These are phyloP conservation scores for Syrrhaptes paradoxus DNA, from an alignment of 2,113 vertebrate genomes.

Conservation along the genomic window DNA sequence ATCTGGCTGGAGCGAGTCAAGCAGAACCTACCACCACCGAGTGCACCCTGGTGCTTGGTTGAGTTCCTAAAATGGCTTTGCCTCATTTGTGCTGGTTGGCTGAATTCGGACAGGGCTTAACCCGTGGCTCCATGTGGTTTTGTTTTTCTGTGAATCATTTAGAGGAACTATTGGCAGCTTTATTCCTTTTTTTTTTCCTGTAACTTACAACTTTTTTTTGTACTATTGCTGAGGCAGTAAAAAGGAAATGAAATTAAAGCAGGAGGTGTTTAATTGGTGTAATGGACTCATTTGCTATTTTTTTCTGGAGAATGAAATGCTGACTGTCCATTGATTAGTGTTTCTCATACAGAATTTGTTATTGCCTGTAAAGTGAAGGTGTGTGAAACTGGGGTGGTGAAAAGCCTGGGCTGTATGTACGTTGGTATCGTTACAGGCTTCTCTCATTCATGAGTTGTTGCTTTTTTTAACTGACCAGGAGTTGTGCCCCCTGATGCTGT, in stretches of 20 bases:
- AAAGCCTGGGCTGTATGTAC: neutral
- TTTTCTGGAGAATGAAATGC: neutral
- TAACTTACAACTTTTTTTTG: neutral
- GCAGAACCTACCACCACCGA: neutral
- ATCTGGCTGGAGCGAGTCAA: neutral
- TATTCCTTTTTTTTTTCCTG: neutral
- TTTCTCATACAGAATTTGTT: neutral
- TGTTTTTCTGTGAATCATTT: neutral
- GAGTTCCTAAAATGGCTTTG: neutral
- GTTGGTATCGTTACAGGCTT: neutral
- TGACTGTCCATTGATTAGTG: neutral
- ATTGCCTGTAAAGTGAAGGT: rapidly evolving
- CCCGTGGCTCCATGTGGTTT: neutral
- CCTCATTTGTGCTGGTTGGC: neutral
- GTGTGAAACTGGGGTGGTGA: neutral
- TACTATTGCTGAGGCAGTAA: neutral
- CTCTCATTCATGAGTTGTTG: neutral
- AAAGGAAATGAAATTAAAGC: neutral
- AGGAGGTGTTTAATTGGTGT: neutral
- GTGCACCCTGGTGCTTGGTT: neutral
- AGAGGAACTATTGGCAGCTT: neutral
- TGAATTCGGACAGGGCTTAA: neutral
- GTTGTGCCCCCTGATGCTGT: neutral
- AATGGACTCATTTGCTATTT: neutral
- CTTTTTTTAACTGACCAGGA: neutral